phyloP scores from a whole-genome alignment of 2,797 vertebrate species.

The Prunella strophiata region DNA sequence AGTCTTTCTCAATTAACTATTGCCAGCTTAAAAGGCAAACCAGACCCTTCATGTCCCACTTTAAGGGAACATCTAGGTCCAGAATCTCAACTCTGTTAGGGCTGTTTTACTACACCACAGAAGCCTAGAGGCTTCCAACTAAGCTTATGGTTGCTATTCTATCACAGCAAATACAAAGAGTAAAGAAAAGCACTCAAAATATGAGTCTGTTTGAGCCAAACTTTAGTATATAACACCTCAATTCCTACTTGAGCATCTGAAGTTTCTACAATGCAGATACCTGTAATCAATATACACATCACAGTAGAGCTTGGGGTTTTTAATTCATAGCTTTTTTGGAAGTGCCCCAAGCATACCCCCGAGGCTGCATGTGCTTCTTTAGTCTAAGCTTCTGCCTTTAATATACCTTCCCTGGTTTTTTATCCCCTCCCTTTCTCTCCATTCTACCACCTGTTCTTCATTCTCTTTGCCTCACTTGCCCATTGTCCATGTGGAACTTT shows the following conservation, averaged over 20 bases:
- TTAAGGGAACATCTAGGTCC: not conserved
- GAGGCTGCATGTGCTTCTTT: not conserved
- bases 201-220: not conserved
- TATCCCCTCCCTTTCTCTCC: not conserved
- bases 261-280: not conserved
- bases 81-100: not conserved
- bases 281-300: not conserved
- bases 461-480: not conserved
- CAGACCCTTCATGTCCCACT: not conserved
- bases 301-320: not conserved
- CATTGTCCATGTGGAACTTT: not conserved
- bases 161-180: not conserved
- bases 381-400: not conserved
- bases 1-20: conserved; percentile 23
- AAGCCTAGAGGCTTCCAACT: not conserved
- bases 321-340: not conserved
- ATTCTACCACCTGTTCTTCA: not conserved
- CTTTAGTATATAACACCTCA: not conserved
- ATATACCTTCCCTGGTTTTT: not conserved
- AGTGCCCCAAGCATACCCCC: not conserved
- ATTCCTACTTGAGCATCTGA: not conserved
- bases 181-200: not conserved
- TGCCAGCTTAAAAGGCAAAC: conserved; percentile 35
- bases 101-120: not conserved
- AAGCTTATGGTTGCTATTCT: not conserved